A percentile compares a stretch with the other conserved stretches of the same genome.
Evolutionary conservation across 2,113 vertebrate genomes (phyloP).

Genomic region (Athene cunicularia): DNA sequence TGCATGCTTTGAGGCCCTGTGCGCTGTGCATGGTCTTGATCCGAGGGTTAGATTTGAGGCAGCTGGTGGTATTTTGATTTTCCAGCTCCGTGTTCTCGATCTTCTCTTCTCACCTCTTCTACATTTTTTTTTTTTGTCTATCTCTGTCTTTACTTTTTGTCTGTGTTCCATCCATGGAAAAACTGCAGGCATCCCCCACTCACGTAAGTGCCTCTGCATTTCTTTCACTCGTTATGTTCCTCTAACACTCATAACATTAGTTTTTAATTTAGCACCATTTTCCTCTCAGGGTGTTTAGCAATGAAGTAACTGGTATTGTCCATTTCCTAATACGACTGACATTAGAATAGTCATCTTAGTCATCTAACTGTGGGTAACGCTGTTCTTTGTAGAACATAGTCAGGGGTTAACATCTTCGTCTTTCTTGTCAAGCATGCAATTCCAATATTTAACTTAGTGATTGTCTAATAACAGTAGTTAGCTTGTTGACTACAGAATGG

Average conservation of each 20-base stretch:
- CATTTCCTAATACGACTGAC: slow-evolving; percentile 75
- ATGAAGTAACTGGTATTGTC: slow-evolving; percentile 16
- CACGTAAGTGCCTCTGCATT: slow-evolving; percentile 92
- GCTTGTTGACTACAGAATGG: background rate
- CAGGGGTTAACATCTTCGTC: slow-evolving; percentile 39
- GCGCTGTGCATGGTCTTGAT: background rate
- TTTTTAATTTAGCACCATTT: slow-evolving; percentile 56
- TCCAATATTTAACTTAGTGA: slow-evolving; percentile 15
- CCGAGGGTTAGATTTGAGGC: background rate
- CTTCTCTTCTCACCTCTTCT: slow-evolving; percentile 71
- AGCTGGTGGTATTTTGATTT: slow-evolving; percentile 13
- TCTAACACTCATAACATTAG: slow-evolving; percentile 62
- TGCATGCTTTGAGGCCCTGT: background rate
- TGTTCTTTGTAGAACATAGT: slow-evolving; percentile 20
- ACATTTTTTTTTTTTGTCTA: slow-evolving; percentile 72
- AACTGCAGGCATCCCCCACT: slow-evolving; percentile 86
- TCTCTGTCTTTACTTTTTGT: slow-evolving; percentile 76
- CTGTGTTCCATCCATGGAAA: slow-evolving; percentile 86
- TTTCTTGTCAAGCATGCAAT: slow-evolving; percentile 66
- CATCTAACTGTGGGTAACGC: background rate
- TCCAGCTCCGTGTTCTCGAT: slow-evolving; percentile 52
- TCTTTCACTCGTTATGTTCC: slow-evolving; percentile 40
- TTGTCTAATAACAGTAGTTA: background rate
- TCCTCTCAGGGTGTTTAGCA: slow-evolving; percentile 44
- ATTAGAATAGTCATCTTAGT: slow-evolving; percentile 35